Base-by-base conservation (phyloP, 2,888 invertebrate species). In the Leptopilina myrica region DNA sequence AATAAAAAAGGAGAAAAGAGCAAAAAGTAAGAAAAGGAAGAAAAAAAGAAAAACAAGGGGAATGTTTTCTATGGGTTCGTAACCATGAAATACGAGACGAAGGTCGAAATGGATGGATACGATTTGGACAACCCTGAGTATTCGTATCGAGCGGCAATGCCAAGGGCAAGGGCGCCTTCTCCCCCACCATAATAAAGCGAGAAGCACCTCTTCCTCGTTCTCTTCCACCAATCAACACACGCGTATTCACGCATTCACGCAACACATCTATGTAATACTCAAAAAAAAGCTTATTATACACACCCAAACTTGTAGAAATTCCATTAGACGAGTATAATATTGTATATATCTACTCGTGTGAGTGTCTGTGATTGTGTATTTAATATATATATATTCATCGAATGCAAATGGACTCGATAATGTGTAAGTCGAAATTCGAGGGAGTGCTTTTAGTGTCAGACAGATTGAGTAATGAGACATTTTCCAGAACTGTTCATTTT, bases 71-170 rank as follows among this genome's bases (percentile, higher is more conserved):
- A 69, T 69, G 9, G 9, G 53, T 69, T 73, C n/a, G 53, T 56
- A 56, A 33, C 33, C 56, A 33, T n/a, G 33, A 46, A 67, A 67
- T 62, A 67, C 46, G 49, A 49, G 67, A 49, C 49, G 67, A 73
- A 73, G 73, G 73, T 73, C 73, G 53, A 73, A 59, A 14, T 64
- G 64, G 64, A n/a, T 73, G 73, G 73, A 56, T 73, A n/a, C 56
- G 87, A 90, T 91, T 91, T 91, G 90, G 91, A 90, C 90, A 91
- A 86, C 90, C 90, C 91, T 90, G 87, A 83, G 88, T 87, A 89
- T 89, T 89, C 89, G 90, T 91, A 91, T 91, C 90, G 91, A 91
- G 91, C 91, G 91, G 90, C 91, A 91, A 91, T 91, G 91, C 91
- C 91, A 91, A 91, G 91, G 90, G 91, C 91, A 91, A 91, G 91